Base-by-base conservation (phyloP, 1,140 invertebrate species). In the Drosophila varians region DNA sequence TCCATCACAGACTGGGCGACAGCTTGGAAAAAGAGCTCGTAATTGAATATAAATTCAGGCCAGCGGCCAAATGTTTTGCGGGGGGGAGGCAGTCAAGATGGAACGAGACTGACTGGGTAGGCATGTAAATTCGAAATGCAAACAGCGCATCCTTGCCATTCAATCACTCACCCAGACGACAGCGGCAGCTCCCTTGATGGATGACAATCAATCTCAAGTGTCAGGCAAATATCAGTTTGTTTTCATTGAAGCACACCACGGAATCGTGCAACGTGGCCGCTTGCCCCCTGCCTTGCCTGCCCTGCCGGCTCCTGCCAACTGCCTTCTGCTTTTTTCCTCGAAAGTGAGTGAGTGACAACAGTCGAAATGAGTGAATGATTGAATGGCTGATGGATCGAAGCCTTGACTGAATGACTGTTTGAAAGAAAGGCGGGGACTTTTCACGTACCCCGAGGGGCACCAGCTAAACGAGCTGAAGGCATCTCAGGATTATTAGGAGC, bases 171-270 rank as follows among this genome's bases (percentile, higher is more conserved):
- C 21, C 21, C 52, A 36, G 43, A 45, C 45, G 69, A 61, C 75
- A 78, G 40, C 31, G 42, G 48, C 74, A 72, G 60, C 74, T 76
- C 64, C 46, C 69, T 73, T 90, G 87, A 90, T 90, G 87, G 86
- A 90, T 90, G 87, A 90, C 88, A 90, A 90, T 90, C 87, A 90
- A 90, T 90, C 82, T 90, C 78, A 90, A 90, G 88, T 90, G 87
- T 90, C 87, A 83, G 78, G 80, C 87, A 87, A 90, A 90, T 90
- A 87, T 87, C 83, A 90, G 88, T 83, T 90, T 87, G 79, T 84
- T 90, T 87, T 82, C 77, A 83, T 75, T 83, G 70, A 77, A 72
- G 71, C 83, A 48, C 72, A 77, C 68, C 70, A 84, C 72, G 80
- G 74, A 64, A 68, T 76, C 76, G 75, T 62, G 57, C 72, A 76